These are phyloP conservation scores for Cynocephalus volans DNA, from an alignment of 2,113 vertebrate genomes.

Conservation along the genomic window DNA sequence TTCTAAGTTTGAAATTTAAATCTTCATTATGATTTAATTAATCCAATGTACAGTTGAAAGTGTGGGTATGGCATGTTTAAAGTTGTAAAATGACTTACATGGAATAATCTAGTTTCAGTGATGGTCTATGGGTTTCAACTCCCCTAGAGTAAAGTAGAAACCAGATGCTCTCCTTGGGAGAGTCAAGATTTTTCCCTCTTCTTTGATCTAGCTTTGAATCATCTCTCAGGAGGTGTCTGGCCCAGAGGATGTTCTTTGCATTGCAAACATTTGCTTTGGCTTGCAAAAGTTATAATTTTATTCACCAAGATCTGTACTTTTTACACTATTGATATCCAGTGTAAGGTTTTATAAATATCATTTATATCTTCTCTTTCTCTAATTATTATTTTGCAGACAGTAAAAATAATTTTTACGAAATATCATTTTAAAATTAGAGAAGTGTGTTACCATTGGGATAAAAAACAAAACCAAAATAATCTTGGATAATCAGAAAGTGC, in stretches of 20 bases:
- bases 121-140: background rate
- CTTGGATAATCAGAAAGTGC: background rate
- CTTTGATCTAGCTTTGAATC: slow-evolving; percentile 37
- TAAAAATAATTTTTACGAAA: slow-evolving; percentile 52
- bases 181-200: background rate
- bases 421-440: slow-evolving; percentile 48
- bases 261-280: slow-evolving; percentile 54
- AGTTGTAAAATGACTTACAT: background rate
- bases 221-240: slow-evolving; percentile 12
- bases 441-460: background rate
- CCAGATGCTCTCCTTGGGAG: background rate
- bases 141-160: background rate
- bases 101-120: background rate
- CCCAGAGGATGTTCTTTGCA: slow-evolving; percentile 27
- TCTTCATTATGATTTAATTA: slow-evolving; percentile 7
- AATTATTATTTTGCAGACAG: background rate
- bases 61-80: background rate
- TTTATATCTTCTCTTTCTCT: slow-evolving; percentile 52
- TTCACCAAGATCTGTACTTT: slow-evolving; percentile 18
- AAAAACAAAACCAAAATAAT: slow-evolving; percentile 6
- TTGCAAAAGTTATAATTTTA: slow-evolving; percentile 45
- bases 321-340: background rate
- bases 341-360: slow-evolving; percentile 18
- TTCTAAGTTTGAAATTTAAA: background rate
- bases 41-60: background rate